Evolutionary conservation across 2,888 invertebrate species (phyloP).

Genomic region (Digitonthophagus gazella): DNA sequence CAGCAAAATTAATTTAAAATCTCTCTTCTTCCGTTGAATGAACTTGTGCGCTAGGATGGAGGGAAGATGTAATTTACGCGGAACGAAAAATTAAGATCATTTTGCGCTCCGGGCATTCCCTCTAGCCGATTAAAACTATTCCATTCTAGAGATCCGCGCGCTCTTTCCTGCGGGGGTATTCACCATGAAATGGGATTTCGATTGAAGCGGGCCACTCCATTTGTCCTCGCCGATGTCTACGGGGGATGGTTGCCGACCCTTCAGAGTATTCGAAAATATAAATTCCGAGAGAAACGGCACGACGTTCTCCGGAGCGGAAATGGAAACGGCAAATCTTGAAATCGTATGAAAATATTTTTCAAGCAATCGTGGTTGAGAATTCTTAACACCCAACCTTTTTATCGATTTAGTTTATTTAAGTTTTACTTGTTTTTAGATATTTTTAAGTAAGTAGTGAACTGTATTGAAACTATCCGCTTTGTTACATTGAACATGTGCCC

Average conservation of each 20-base stretch:
- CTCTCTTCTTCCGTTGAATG: constrained; percentile 13
- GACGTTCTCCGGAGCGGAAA: neutral
- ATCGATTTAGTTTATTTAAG: neutral
- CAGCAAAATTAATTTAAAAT: constrained; percentile 23
- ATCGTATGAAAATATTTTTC: neutral
- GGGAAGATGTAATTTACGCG: neutral
- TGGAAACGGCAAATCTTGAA: neutral
- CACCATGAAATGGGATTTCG: neutral
- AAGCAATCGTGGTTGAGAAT: neutral
- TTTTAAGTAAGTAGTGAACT: no score
- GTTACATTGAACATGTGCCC: neutral
- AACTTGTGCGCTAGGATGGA: neutral
- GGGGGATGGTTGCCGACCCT: neutral
- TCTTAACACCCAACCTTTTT: neutral
- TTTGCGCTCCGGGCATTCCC: neutral
- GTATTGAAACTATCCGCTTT: no score
- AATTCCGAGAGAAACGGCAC: neutral
- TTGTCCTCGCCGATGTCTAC: neutral
- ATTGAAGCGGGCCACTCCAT: neutral
- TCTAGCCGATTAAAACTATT: neutral
- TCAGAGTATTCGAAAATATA: neutral
- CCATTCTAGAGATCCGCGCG: neutral
- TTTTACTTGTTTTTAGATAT: neutral
- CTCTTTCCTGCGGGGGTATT: neutral
- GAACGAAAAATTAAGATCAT: constrained; percentile 3